Conservation (phyloP, 2,888 invertebrate genomes). For the Dynastes hyllus region DNA sequence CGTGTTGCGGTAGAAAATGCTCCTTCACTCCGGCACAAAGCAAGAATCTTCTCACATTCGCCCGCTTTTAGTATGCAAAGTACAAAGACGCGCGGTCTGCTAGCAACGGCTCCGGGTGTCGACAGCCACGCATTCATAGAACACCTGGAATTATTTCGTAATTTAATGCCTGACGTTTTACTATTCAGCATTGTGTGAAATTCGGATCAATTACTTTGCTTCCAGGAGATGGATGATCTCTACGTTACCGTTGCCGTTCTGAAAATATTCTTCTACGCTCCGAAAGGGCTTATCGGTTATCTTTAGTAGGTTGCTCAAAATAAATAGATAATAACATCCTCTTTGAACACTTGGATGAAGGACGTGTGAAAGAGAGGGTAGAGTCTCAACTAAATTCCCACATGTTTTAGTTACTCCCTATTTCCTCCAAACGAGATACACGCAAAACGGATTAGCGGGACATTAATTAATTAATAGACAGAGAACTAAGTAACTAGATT, state of each 20-base stretch:
- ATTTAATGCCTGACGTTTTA: not conserved
- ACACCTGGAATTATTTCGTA: conserved; percentile 29
- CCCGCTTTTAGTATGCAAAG: no score
- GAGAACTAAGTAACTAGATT: conserved; percentile 26
- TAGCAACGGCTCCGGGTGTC: not conserved
- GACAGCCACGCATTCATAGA: conserved; percentile 11
- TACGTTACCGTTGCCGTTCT: no score
- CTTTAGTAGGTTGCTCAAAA: no score
- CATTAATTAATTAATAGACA: conserved; percentile 39
- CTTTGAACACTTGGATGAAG: not conserved
- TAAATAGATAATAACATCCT: no score
- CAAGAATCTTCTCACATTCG: no score
- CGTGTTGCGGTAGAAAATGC: no score
- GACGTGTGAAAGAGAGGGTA: not conserved
- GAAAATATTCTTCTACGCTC: no score
- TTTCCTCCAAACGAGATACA: not conserved
- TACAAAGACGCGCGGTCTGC: not conserved
- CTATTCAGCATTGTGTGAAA: no score
- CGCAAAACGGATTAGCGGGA: conserved; percentile 33
- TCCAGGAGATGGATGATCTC: no score
- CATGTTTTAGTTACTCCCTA: not conserved
- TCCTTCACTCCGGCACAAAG: no score
- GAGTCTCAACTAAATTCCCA: not conserved
- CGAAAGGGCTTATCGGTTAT: no score
- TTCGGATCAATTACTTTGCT: no score